Evolutionary conservation across 2,888 invertebrate species (phyloP).

Genomic region (Lottia scabra): DNA sequence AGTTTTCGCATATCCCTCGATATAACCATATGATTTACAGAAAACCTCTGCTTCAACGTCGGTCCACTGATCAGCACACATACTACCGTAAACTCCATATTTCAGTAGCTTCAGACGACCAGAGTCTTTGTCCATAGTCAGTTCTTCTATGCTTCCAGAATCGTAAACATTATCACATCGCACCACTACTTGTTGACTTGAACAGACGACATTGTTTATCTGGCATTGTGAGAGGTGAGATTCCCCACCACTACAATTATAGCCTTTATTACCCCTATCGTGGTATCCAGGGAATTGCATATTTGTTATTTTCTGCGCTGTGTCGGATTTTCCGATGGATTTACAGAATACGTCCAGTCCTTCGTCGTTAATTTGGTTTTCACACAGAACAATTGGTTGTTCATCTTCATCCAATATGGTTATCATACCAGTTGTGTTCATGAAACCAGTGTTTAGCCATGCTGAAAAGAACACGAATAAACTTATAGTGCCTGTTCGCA

Average conservation of each 20-base stretch:
- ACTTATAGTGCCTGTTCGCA: no score
- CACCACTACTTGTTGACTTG: no score
- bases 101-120: not conserved
- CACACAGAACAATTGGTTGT: no score
- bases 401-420: not conserved
- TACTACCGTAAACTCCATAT: not conserved
- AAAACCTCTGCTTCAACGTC: not conserved
- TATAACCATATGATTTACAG: not conserved
- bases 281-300: not conserved
- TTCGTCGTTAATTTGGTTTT: no score
- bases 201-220: not conserved
- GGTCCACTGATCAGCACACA: not conserved
- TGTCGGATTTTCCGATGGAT: no score
- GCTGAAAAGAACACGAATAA: not conserved
- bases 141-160: no score
- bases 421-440: not conserved
- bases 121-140: not conserved
- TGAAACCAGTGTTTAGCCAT: not conserved
- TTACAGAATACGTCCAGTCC: no score
- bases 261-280: not conserved
- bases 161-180: no score
- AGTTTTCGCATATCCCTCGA: not conserved
- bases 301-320: no score
- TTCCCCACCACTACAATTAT: not conserved
- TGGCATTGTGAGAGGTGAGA: not conserved